Base-by-base conservation (phyloP, 2,797 vertebrate species). In the Poeciliopsis paucimaculata region DNA sequence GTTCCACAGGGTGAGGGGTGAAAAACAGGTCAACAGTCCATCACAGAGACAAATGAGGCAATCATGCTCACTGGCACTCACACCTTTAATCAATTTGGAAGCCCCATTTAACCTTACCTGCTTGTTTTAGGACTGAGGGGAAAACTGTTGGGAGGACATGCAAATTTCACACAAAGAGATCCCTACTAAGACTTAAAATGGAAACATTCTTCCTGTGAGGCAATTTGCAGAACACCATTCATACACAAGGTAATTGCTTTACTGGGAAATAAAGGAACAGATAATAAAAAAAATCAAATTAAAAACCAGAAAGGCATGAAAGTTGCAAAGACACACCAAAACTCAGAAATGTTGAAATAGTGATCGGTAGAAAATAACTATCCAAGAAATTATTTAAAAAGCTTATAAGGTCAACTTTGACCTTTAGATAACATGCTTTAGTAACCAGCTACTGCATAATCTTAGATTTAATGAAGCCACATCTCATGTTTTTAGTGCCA, bases 21-120 rank as follows among this genome's bases (percentile, higher is more conserved):
- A 71, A 71, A 71, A 46, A 45, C 68, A 75, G 74, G 55, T 75
- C 74, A 60, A 60, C 74, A 75, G 55, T 75, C 74, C 43, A 71
- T 71, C 68, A 71, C 41, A 28, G 13, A 71, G 41, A 71, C 68
- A 71, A 71, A 71, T 45, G 26, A 71, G 68, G 26, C 68, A 71
- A 71, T 71, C 41, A 71, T 45, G 68, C 68, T 46, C 68, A 71
- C 68, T 71, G 12, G 43, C 41, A 71, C 68, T 71, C 43, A 71
- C 68, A 71, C 68, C 41, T 71, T 71, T 71, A 71, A 71, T 71
- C 68, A 71, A 71, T 71, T 71, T 71, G 68, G 73, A 74, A 55
- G 23, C 49, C 73, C 45, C 49, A 39, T 74, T 74, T 41, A 74
- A 74, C 28, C 36, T 39, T 16, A 55, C 73, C 26, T 74, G 73